Evolutionary conservation across 2,888 invertebrate species (phyloP), one percentile per base, ranked within the genome.

Genomic region (Timandra comae): DNA sequence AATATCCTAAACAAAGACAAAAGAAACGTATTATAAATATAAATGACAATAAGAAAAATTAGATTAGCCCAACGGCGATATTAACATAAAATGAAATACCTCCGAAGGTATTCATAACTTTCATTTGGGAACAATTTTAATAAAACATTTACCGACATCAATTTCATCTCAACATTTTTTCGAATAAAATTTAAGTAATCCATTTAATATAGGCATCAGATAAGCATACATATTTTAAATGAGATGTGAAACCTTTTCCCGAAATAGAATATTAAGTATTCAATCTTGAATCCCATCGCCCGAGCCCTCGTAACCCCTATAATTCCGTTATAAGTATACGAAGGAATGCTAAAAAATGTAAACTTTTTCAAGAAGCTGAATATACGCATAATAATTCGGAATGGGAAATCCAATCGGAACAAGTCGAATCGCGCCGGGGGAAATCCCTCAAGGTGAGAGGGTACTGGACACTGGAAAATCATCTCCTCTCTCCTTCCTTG

Each of bases 381-480:
- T 68, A 65, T 69, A 74, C 74, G 74, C 75, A 78, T 78, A 72
- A 76, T 80, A 71, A 81, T 81, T 77, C 64, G 69, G 67, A 74
- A 78, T 71, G 70, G 74, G 66, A 73, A 78, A 80, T 75, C 72
- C 74, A 79, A 80, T 80, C 74, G 73, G 58, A 56, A 52, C 58
- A 61, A 63, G 62, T 56, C 61, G 49, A 49, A 52, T 46, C 52
- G 61, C 62, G 70, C 54, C 78, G 52, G 47, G 81, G 82, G 80
- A 78, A 81, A 79, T 81, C 72, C 74, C 65, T 50, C 50, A 66
- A 81, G 81, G 82, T 80, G 77, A 79, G 74, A n/a, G 72, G 70
- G 63, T 66, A 54, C 70, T 66, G 84, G 80, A 76, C 80, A 80
- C 61, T 78, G 73, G 81, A 78, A 84, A 82, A 84, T 82, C 76